Evolutionary conservation across 2,888 invertebrate species (phyloP).

Genomic region (Drosophila nr. perissopoda): DNA sequence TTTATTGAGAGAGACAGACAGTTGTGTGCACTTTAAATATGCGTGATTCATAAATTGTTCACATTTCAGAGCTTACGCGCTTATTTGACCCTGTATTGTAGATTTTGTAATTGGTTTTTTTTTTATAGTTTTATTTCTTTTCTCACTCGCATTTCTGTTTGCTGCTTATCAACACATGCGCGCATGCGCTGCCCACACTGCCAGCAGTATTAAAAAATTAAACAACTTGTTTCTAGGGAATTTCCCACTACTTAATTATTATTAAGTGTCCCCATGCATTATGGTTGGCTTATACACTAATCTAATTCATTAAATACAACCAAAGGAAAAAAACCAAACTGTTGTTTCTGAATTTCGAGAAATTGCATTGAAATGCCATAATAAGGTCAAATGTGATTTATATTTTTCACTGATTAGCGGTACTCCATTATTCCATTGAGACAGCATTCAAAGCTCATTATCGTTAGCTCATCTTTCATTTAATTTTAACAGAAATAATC

Average conservation of each 20-base stretch:
- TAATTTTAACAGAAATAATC: not conserved
- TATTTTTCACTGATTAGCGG: not conserved
- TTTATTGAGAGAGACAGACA: conserved; percentile 31
- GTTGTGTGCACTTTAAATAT: conserved; percentile 27
- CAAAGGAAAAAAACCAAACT: not conserved
- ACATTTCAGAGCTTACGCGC: conserved; percentile 56
- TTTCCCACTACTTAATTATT: conserved; percentile 41
- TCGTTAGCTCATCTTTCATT: not conserved
- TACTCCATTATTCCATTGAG: not conserved
- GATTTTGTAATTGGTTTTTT: conserved; percentile 69
- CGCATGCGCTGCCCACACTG: conserved; percentile 51
- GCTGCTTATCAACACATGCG: conserved; percentile 28
- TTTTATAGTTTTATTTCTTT: conserved; percentile 1
- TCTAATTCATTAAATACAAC: conserved; percentile 8
- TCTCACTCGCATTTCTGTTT: conserved; percentile 27
- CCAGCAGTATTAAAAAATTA: not conserved
- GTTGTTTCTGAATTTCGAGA: not conserved
- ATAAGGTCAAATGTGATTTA: conserved; percentile 2
- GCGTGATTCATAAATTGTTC: conserved; percentile 68
- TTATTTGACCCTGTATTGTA: conserved; percentile 71
- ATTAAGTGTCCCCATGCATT: conserved; percentile 31
- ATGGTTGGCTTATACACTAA: not conserved
- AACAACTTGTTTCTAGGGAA: conserved; percentile 44
- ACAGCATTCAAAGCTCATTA: not conserved
- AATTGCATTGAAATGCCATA: not conserved